phyloP scores from a whole-genome alignment of 2,888 invertebrate genomes.

The Ariolimax columbianus region DNA sequence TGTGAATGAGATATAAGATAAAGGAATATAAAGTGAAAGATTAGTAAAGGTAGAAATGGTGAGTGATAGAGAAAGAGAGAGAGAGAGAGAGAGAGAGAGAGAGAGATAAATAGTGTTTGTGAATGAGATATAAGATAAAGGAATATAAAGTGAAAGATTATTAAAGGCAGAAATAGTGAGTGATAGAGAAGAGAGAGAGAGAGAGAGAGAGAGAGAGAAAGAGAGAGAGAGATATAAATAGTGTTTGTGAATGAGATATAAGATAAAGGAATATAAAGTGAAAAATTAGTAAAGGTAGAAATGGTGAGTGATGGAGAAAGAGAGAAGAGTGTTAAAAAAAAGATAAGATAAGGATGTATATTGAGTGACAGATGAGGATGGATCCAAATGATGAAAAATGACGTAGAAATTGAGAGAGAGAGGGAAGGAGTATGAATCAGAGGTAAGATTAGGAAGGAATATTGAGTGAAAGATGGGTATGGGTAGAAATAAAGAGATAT shows the following conservation, averaged over 20 bases:
- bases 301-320: neutral
- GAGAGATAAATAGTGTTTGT: too few relatives aligned
- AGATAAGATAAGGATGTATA: too few relatives aligned
- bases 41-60: neutral
- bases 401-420: neutral
- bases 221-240: neutral
- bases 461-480: neutral
- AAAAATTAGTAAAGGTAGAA: neutral
- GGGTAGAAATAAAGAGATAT: too few relatives aligned
- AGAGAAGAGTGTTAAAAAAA: neutral
- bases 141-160: too few relatives aligned
- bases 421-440: neutral
- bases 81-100: neutral
- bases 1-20: neutral
- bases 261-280: neutral
- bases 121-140: too few relatives aligned
- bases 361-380: too few relatives aligned
- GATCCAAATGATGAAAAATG: too few relatives aligned
- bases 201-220: neutral
- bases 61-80: neutral
- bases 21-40: neutral
- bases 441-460: neutral
- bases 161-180: too few relatives aligned
- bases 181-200: neutral
- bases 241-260: neutral